Evolutionary conservation across 1,140 invertebrate genomes (phyloP).

Genomic region (Caerostris darwini): DNA sequence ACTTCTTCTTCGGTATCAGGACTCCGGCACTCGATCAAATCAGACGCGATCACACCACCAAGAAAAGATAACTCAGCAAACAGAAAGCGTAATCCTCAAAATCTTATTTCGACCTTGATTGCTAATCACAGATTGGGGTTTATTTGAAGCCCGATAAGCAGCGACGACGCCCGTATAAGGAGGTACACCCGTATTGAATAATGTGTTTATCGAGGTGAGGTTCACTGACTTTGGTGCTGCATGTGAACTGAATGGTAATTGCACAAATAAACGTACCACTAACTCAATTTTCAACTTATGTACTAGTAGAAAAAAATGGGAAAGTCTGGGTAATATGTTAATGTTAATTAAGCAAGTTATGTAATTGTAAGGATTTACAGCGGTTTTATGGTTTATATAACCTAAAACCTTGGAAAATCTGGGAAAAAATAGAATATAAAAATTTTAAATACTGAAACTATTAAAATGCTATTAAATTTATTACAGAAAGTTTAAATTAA

Average conservation of each 20-base stretch:
- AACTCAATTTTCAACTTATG: not conserved
- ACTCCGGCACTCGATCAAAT: not conserved
- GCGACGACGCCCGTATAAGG: not conserved
- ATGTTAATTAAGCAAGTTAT: no score
- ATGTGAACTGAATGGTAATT: not conserved
- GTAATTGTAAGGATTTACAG: no score
- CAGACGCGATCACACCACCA: conserved; percentile 6
- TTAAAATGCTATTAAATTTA: no score
- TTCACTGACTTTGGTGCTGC: not conserved
- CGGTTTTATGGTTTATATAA: no score
- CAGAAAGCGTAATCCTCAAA: conserved; percentile 27
- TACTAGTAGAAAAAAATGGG: not conserved
- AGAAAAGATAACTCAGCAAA: not conserved
- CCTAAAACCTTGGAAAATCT: no score
- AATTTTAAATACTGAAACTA: no score
- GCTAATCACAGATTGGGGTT: not conserved
- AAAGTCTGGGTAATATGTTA: no score
- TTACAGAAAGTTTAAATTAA: no score
- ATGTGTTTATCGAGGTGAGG: not conserved
- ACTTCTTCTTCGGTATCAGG: not conserved
- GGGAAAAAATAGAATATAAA: no score
- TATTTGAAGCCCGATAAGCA: not conserved
- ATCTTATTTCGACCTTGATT: conserved; percentile 18
- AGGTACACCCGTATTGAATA: not conserved
- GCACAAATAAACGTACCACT: not conserved